Base-by-base conservation (phyloP, 2,113 vertebrate genomes). In the Polypterus senegalus region DNA sequence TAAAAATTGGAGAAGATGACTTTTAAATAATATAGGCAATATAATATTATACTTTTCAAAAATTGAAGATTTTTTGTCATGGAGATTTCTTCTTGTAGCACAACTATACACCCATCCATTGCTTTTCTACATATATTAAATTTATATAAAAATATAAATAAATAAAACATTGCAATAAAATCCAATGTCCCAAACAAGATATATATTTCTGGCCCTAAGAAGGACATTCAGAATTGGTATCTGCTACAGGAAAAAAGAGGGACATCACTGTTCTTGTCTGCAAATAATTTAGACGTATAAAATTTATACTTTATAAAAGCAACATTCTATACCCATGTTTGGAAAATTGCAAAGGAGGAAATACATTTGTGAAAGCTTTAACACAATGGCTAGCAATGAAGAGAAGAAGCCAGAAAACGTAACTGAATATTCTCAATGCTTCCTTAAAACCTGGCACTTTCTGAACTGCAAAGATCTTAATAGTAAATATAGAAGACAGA, bases 391-490 rank as follows among this genome's bases (percentile, higher is more conserved):
- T 82, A 85, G 76, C 83, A 81, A 74, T 70, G 67, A 75, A 57
- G 4, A 58, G 72, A 74, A 77, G 27, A 27, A 27, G 74, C 77
- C 78, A 79, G 86, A 86, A 85, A 48, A 78, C 46, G 81, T 82
- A 91, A 91, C 77, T 71, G 78, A 78, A 85, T 80, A 80, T 55
- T 72, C 69, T 67, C 77, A 71, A 67, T 80, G 87, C 74, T 79
- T 81, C 71, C 66, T 75, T 76, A 73, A 79, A 74, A 66, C 73
- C 69, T 49, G 79, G 76, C 68, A 74, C 66, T 77, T 73, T 72
- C 73, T 74, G 73, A 77, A 65, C 78, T 65, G 67, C 77, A 85
- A 83, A 67, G 81, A 89, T 83, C 86, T 80, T 82, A 81, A 82
- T 82, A 77, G 62, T 73, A 62, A 63, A 67, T 71, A 64, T 69